Evolutionary conservation across 2,888 invertebrate species (phyloP), one percentile per base, ranked within the genome.

Genomic region (Psylliodes chrysocephalus): DNA sequence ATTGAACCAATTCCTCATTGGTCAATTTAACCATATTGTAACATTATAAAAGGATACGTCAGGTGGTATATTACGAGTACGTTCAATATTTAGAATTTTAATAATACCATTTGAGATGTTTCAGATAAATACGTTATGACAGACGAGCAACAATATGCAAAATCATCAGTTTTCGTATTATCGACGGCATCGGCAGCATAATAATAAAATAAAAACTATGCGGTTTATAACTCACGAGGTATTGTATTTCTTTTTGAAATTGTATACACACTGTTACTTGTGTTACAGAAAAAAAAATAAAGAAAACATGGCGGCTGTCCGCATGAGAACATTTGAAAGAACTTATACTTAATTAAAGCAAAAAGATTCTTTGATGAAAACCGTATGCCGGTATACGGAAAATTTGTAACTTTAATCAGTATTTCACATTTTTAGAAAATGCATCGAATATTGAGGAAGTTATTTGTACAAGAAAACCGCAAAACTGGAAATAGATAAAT

Each of bases 201-300:
- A 18, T 18, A 18, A 18, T 18, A 18, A 42, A 42, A 42, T 38
- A 14, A 15, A 38, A 38, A 38, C 18, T 33, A 8, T 33, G 33
- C 33, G 33, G 33, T 33, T n/a, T n/a, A n/a, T n/a, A 2, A 33
- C 7, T 42, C 7, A 2, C 17, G 10, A 42, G 42, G 55, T 64
- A 60, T 64, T 55, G 35, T 19, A 49, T 64, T 64, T 49, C 64
- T 55, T 59, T 28, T 25, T 22, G 64, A 54, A 64, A 64, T 53
- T 59, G 25, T 51, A 64, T 55, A 64, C 64, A 28, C 42, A 18
- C 18, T 8, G 17, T 54, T 64, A 40, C 60, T 64, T 51, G 30
- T 30, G 55, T 64, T 54, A 64, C 60, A 51, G 18, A 57, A 52
- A 52, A 28, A 52, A 35, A 47, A 44, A 64, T 33, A 63, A 57